A percentile compares a stretch with the other conserved stretches of the same genome.
Evolutionary conservation across 2,113 vertebrate genomes (phyloP).

Genomic region (Istiophorus platypterus): DNA sequence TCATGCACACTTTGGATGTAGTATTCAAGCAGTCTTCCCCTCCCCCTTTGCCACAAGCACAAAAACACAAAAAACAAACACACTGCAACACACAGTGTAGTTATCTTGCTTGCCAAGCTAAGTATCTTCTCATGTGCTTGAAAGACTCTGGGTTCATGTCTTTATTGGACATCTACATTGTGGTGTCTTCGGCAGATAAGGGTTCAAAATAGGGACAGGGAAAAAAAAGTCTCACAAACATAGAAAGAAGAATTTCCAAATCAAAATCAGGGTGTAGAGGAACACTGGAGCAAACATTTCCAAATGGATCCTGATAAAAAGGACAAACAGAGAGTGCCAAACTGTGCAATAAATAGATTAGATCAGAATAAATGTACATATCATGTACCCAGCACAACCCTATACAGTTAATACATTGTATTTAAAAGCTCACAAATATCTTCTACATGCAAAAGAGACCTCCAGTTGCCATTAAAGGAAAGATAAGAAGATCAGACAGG

Average conservation of each 20-base stretch:
- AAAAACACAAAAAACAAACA: conserved; percentile 54
- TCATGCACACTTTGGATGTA: conserved; percentile 79
- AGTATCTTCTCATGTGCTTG: conserved; percentile 36
- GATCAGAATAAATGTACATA: conserved; percentile 15
- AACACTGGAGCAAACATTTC: conserved; percentile 22
- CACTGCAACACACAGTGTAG: conserved; percentile 46
- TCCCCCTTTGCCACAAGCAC: conserved; percentile 72
- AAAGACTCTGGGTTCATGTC: conserved; percentile 46
- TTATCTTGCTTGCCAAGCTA: conserved; percentile 53
- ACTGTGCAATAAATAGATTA: conserved; percentile 43
- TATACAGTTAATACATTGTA: background rate
- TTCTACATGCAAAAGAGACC: background rate
- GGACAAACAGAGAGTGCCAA: conserved; percentile 30
- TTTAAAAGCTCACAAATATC: background rate
- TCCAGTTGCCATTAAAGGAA: background rate
- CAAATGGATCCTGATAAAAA: conserved; percentile 56
- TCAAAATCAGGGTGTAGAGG: conserved; percentile 31
- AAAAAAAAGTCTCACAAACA: background rate
- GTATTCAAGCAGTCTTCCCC: conserved; percentile 74
- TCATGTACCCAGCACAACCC: background rate
- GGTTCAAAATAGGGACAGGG: conserved; percentile 52
- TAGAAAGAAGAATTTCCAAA: conserved; percentile 51
- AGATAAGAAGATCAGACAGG: too few relatives aligned
- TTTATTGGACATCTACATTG: conserved; percentile 47
- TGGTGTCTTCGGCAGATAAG: conserved; percentile 40